Conservation (phyloP, 2,113 vertebrate genomes). For the Ctenomys sociabilis region DNA sequence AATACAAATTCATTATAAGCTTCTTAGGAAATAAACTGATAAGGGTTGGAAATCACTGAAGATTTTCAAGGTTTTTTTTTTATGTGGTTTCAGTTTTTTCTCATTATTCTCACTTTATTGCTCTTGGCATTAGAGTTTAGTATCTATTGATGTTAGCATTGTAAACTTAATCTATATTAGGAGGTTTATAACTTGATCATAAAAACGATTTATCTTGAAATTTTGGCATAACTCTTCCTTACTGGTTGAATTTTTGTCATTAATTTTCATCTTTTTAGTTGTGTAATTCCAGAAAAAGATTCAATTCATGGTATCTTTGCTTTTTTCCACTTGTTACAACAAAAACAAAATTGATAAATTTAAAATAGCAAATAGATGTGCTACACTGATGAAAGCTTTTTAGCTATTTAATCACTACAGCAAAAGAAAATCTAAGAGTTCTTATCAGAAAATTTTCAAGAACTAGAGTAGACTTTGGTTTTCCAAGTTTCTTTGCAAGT, state of each 20-base stretch:
- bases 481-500: not conserved
- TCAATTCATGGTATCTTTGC: conserved; percentile 42
- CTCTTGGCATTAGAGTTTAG: conserved; percentile 33
- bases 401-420: not conserved
- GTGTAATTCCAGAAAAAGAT: conserved; percentile 61
- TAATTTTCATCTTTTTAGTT: conserved; percentile 59
- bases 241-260: conserved; percentile 47
- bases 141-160: conserved; percentile 56
- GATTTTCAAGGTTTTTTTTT: not conserved
- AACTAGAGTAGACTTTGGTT: not conserved
- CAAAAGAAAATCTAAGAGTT: conserved; percentile 29
- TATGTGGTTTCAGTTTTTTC: no score
- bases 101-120: conserved; percentile 55
- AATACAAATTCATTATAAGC: conserved; percentile 1
- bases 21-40: conserved; percentile 51
- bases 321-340: conserved; percentile 5
- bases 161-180: conserved; percentile 43
- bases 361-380: conserved; percentile 50
- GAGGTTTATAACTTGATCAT: conserved; percentile 53
- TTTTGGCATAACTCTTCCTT: conserved; percentile 47
- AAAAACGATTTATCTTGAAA: conserved; percentile 64
- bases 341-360: conserved; percentile 65
- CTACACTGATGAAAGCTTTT: conserved; percentile 50
- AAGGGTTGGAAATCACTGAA: conserved; percentile 62
- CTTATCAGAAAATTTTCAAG: not conserved